These are phyloP conservation scores for Physocephala rufipes DNA, from an alignment of 2,888 invertebrate genomes.

Conservation along the genomic window DNA sequence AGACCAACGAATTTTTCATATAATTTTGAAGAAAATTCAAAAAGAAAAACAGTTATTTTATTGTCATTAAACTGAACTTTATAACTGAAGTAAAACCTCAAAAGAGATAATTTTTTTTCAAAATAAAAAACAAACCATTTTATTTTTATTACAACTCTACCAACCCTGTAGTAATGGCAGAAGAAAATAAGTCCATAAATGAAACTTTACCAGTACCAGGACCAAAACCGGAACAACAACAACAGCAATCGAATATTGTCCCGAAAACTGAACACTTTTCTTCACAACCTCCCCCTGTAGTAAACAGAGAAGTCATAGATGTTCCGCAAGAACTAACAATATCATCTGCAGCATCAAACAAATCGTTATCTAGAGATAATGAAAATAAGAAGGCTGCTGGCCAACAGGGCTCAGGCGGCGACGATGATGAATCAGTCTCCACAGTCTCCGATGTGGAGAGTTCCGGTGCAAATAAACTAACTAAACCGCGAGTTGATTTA, in stretches of 20 bases:
- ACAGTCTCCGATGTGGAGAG: neutral
- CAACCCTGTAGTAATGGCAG: neutral
- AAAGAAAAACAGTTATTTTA: no score
- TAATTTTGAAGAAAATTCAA: no score
- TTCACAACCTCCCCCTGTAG: neutral
- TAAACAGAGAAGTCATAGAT: neutral
- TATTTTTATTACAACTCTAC: neutral
- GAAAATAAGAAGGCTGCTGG: no score
- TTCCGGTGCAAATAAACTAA: neutral
- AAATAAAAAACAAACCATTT: no score
- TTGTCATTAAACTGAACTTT: no score
- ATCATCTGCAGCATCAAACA: neutral
- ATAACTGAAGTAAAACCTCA: no score
- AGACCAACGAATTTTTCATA: no score
- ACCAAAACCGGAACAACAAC: slow-evolving; percentile 5
- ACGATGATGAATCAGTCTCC: neutral
- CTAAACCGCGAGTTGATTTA: neutral
- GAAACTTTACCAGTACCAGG: neutral
- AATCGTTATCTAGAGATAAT: neutral
- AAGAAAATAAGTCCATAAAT: neutral
- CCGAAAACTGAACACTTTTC: neutral
- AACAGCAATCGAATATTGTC: neutral
- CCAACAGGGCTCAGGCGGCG: no score
- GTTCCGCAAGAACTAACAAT: neutral
- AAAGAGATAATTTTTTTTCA: no score